phyloP scores from a whole-genome alignment of 2,797 vertebrate species.

The Amniataba percoides region DNA sequence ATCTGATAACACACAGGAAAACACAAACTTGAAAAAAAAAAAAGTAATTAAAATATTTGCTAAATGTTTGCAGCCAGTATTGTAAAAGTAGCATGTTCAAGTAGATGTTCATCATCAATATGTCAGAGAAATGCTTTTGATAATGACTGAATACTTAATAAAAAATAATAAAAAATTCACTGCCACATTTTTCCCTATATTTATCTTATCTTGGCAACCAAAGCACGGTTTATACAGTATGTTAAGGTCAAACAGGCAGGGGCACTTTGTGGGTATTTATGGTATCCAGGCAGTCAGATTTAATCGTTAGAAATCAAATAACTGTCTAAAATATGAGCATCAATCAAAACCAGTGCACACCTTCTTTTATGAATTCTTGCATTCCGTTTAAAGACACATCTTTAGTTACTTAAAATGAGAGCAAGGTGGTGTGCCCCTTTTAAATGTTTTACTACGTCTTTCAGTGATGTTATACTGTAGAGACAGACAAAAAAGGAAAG shows the following conservation, averaged over 20 bases:
- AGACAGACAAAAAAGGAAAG: constrained; percentile 32
- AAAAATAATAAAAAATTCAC: too few species aligned
- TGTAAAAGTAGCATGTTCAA: not conserved
- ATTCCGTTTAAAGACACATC: constrained; percentile 18
- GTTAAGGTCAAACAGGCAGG: not conserved
- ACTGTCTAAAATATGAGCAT: constrained; percentile 1
- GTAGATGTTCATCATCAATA: not conserved
- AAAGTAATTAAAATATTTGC: not conserved
- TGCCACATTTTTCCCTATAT: not conserved
- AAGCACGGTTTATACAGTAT: not conserved
- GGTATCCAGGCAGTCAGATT: not conserved
- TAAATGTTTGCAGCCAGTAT: not conserved
- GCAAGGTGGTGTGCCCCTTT: constrained; percentile 3
- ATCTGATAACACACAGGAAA: not conserved
- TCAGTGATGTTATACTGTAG: constrained; percentile 30
- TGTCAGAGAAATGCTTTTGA: not conserved
- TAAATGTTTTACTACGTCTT: constrained; percentile 46
- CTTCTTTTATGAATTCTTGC: not conserved
- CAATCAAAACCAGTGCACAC: constrained; percentile 4
- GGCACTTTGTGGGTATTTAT: constrained; percentile 1
- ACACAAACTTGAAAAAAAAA: too few species aligned
- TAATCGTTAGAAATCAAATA: not conserved
- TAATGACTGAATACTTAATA: not conserved
- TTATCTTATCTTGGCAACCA: not conserved
- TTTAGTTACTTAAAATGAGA: constrained; percentile 30